Evolutionary conservation across 2,113 vertebrate genomes (phyloP).

Genomic region (Rhinoderma darwinii): DNA sequence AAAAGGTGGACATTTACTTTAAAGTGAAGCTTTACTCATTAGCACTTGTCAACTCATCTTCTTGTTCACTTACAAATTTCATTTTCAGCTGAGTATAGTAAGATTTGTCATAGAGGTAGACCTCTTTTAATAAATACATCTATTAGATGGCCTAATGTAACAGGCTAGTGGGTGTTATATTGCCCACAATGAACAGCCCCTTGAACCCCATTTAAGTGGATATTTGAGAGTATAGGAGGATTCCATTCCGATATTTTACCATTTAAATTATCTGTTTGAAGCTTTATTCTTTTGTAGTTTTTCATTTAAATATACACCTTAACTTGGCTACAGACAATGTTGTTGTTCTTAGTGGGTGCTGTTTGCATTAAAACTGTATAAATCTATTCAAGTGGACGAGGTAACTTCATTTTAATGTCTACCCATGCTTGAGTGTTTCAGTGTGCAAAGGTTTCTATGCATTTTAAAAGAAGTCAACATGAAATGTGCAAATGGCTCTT

Average conservation of each 20-base stretch:
- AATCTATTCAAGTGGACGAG: neutral
- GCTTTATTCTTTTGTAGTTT: neutral
- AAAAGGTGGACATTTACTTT: no score
- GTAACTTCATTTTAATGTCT: constrained; percentile 20
- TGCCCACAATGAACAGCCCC: neutral
- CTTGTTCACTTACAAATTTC: no score
- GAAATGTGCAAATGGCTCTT: constrained; percentile 36
- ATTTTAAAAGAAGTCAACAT: constrained; percentile 52
- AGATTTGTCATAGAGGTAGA: neutral
- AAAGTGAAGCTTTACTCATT: no score
- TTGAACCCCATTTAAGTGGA: no score
- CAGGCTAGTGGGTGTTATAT: neutral
- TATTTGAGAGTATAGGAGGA: neutral
- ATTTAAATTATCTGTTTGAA: neutral
- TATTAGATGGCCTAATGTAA: neutral
- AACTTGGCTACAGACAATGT: neutral
- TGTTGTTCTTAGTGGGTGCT: constrained; percentile 7
- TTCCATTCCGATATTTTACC: neutral
- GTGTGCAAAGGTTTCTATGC: constrained; percentile 47
- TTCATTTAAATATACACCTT: neutral
- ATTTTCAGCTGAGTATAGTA: no score
- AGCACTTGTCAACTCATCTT: no score
- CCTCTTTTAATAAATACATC: no score
- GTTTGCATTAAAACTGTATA: constrained; percentile 31
- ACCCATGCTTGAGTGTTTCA: constrained; percentile 29